A percentile compares a stretch with the other conserved stretches of the same genome.
Conservation (phyloP, 2,113 vertebrate species). For the Hippotragus niger region DNA sequence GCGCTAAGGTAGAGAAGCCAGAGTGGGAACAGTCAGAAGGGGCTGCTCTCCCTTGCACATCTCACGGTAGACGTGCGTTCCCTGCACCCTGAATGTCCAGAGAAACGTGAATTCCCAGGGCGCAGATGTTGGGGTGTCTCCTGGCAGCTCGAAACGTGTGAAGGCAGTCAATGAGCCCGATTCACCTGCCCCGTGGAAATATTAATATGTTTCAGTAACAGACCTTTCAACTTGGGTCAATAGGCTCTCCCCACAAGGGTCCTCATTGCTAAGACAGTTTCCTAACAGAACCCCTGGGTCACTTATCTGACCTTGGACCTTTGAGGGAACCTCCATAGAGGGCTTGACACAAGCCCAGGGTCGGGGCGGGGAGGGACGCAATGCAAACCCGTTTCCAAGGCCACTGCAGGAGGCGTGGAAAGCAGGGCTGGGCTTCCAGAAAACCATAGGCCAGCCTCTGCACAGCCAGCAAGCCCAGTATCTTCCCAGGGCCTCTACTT, state of each 20-base stretch:
- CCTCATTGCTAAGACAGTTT: background rate
- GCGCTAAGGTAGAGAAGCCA: accelerated
- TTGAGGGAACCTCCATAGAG: background rate
- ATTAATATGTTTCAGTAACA: background rate
- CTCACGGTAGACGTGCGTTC: accelerated
- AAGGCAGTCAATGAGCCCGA: accelerated
- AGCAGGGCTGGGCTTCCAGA: background rate
- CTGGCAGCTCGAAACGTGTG: accelerated
- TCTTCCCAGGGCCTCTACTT: background rate
- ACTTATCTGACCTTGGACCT: background rate
- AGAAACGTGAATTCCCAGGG: background rate
- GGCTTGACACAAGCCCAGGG: background rate
- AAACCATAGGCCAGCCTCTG: background rate
- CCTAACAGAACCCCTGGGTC: background rate
- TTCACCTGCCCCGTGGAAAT: background rate
- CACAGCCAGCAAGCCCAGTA: accelerated
- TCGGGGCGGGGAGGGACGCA: accelerated
- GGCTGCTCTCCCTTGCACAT: background rate
- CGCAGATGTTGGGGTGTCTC: background rate
- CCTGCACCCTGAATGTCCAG: background rate
- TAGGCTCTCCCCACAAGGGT: background rate
- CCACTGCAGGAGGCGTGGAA: background rate
- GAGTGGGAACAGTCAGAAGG: background rate
- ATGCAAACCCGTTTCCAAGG: background rate
- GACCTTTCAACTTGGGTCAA: background rate